Percentiles rank a stretch among this genome's conserved stretches.
phyloP scores from a whole-genome alignment of 2,888 invertebrate genomes.

The Dyspetes luteomarginatus region DNA sequence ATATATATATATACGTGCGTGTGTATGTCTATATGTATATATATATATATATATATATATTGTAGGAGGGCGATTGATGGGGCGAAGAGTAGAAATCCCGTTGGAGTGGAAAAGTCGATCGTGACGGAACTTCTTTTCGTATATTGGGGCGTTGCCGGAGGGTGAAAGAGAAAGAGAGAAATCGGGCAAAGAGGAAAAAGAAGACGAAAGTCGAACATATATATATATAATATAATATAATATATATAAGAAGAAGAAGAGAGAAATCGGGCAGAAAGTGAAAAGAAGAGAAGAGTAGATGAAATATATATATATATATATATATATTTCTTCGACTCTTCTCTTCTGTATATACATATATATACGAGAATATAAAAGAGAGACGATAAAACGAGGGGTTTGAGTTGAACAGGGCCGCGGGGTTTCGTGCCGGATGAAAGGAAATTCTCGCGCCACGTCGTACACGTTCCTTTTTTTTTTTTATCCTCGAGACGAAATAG shows the following conservation, averaged over 20 bases:
- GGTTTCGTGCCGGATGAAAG: constrained; percentile 53
- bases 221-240: too few relatives aligned
- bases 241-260: not conserved
- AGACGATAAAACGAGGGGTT: constrained; percentile 36
- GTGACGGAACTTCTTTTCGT: constrained; percentile 61
- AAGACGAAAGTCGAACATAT: not conserved
- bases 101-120: constrained; percentile 65
- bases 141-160: constrained; percentile 20
- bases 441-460: constrained; percentile 39
- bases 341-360: not conserved
- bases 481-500: constrained; percentile 31
- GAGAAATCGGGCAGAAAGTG: constrained; percentile 30
- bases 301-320: not conserved
- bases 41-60: constrained; percentile 3
- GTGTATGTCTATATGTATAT: constrained; percentile 18
- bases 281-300: constrained; percentile 11
- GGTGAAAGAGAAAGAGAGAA: constrained; percentile 24
- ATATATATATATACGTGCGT: not conserved
- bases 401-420: constrained; percentile 10
- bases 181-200: constrained; percentile 11
- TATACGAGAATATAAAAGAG: not conserved
- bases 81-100: constrained; percentile 52
- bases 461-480: constrained; percentile 24
- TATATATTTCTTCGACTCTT: not conserved
- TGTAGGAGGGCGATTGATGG: constrained; percentile 49